Conservation (phyloP, 2,113 vertebrate genomes). For the Dissostichus mawsoni region DNA sequence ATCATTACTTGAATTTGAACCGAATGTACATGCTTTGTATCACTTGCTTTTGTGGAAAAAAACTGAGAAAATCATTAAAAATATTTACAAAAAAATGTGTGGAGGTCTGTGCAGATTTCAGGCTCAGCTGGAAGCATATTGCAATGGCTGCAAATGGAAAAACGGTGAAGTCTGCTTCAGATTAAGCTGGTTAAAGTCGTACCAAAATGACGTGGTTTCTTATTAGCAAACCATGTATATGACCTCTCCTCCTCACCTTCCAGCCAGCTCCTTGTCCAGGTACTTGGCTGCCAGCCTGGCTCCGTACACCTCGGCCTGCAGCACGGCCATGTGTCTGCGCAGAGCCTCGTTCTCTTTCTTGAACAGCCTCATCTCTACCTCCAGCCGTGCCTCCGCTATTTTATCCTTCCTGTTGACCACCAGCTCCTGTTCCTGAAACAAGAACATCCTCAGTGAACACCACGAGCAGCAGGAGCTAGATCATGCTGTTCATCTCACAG, state of each 20-base stretch:
- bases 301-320: slow-evolving; percentile 99
- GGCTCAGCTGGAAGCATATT: too few species aligned
- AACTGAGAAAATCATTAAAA: too few species aligned
- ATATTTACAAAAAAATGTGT: too few species aligned
- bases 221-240: not conserved
- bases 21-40: too few species aligned
- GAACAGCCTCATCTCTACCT: slow-evolving; percentile 91
- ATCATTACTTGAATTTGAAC: too few species aligned
- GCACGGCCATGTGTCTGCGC: slow-evolving; percentile 95
- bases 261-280: slow-evolving; percentile 97
- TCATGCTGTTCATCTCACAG: not conserved
- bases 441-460: slow-evolving; percentile 9
- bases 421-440: slow-evolving; percentile 90
- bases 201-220: not conserved
- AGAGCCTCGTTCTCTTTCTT: slow-evolving; percentile 98
- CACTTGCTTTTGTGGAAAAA: too few species aligned
- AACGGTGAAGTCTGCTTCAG: too few species aligned
- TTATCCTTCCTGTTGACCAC: slow-evolving; percentile 96
- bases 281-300: slow-evolving; percentile 97
- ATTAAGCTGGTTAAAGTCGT: too few species aligned
- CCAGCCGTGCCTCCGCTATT: slow-evolving; percentile 92
- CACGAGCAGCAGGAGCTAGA: not conserved
- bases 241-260: slow-evolving; percentile 84
- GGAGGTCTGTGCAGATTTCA: too few species aligned
- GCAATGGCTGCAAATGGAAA: too few species aligned